phyloP scores from a whole-genome alignment of 1,140 invertebrate species.

The Brachionus asplanchnoidis region DNA sequence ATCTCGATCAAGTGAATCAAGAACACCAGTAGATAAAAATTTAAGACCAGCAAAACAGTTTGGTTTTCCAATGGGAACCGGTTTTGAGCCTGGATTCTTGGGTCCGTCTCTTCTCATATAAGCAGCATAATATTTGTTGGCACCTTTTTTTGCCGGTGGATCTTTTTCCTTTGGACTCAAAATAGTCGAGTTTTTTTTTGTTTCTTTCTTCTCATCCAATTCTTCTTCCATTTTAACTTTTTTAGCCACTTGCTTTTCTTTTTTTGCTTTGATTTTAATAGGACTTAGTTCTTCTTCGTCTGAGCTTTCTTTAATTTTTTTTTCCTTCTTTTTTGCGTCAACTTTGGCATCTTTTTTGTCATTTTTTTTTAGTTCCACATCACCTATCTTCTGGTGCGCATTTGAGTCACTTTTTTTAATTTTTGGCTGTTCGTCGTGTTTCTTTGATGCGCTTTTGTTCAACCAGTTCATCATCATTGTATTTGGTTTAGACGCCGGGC shows the following conservation, averaged over 20 bases:
- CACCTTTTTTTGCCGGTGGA: background rate
- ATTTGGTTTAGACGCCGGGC: background rate
- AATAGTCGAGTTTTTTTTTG: background rate
- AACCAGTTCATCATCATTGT: slow-evolving; percentile 37
- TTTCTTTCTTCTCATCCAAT: background rate
- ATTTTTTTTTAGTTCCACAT: background rate
- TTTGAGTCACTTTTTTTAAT: background rate
- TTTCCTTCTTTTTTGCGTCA: slow-evolving; percentile 38
- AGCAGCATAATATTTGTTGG: slow-evolving; percentile 13
- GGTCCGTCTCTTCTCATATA: slow-evolving; percentile 20
- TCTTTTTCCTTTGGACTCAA: background rate
- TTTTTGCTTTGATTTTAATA: slow-evolving; percentile 45
- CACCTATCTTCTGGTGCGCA: background rate
- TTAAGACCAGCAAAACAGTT: slow-evolving; percentile 68
- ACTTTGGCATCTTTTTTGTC: slow-evolving; percentile 1
- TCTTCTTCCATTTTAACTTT: background rate
- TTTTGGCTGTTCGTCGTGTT: background rate
- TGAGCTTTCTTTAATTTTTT: slow-evolving; percentile 39
- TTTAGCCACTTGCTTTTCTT: slow-evolving; percentile 23
- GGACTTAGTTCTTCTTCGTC: slow-evolving; percentile 44
- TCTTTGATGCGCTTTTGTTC: slow-evolving; percentile 1
- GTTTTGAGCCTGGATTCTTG: background rate
- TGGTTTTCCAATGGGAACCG: slow-evolving; percentile 46
- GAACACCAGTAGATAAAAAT: slow-evolving; percentile 78
- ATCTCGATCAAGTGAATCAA: slow-evolving; percentile 79